Base-by-base conservation (phyloP, 2,888 invertebrate species). In the Acleris cristana region DNA sequence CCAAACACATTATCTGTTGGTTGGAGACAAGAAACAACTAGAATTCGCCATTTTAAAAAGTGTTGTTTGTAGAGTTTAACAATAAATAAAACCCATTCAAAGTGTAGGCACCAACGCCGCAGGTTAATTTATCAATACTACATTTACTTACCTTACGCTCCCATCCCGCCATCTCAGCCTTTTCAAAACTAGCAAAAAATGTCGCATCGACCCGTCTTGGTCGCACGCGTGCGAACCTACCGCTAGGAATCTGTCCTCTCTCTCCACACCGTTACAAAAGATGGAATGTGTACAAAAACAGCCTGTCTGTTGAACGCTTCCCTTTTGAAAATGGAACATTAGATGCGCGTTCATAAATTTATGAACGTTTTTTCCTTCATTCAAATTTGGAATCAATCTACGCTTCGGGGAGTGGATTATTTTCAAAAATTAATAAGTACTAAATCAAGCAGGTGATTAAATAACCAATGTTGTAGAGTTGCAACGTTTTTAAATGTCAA, bases 201-300 rank as follows among this genome's bases (percentile, higher is more conserved):
- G 60, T 64, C 56, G 59, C 71, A 66, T 64, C 72, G 60, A 72
- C 66, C 58, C 81, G 80, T 72, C 76, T 68, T 58, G 84, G 76
- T 55, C 74, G 65, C 79, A 49, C 18, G 53, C 34, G n/a, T 40
- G 23, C 26, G 56, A 14, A 59, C 58, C 26, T 63, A 62, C 58
- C 58, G 58, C 58, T n/a, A 48, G 21, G n/a, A 54, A 44, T 49
- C 65, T 63, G 45, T 57, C 64, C 72, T 77, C 71, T 73, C 75
- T 68, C 64, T 77, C 72, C 63, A 73, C 73, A 83, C 85, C 86
- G 83, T 85, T 82, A 84, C 85, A 80, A 84, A 85, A 84, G 71
- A 73, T 73, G 84, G 87, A 87, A 87, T 87, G 86, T 84, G 79
- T 78, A 74, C 81, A 88, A 88, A 87, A 87, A 72, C 75, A 69